phyloP scores from a whole-genome alignment of 2,113 vertebrate genomes.

The Sinocyclocheilus maitianheensis region DNA sequence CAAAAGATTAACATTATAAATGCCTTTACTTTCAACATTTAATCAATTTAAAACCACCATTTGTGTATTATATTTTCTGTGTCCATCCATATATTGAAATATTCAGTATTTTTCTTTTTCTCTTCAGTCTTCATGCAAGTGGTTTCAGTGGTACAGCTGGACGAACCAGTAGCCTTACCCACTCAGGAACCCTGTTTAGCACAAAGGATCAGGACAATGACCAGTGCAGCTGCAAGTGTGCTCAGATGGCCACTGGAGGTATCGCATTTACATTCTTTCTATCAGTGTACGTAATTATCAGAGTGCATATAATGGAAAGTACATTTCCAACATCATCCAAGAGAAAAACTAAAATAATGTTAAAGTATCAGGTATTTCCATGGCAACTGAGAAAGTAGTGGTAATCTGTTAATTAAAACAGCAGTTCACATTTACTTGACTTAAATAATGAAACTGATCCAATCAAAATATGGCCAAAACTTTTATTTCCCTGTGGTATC shows the following conservation, averaged over 20 bases:
- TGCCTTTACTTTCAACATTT: too few species aligned
- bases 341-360: not conserved
- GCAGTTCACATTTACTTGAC: not conserved
- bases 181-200: conserved; percentile 78
- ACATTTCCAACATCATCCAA: not conserved
- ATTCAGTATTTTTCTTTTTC: not conserved
- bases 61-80: not conserved
- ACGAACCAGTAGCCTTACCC: conserved; percentile 77
- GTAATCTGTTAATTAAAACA: not conserved
- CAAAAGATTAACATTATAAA: too few species aligned
- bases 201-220: conserved; percentile 80
- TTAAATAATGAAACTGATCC: not conserved
- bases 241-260: conserved; percentile 79
- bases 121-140: conserved; percentile 68
- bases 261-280: conserved; percentile 13
- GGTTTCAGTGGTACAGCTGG: conserved; percentile 77
- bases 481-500: not conserved
- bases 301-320: not conserved
- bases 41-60: not conserved
- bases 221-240: conserved; percentile 76
- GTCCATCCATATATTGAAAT: not conserved
- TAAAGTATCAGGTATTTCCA: not conserved
- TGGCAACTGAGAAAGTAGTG: not conserved
- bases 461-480: not conserved
- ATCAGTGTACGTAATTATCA: not conserved